Evolutionary conservation across 2,888 invertebrate species (phyloP), one percentile per base, ranked within the genome.

Genomic region (Frankliniella fusca): DNA sequence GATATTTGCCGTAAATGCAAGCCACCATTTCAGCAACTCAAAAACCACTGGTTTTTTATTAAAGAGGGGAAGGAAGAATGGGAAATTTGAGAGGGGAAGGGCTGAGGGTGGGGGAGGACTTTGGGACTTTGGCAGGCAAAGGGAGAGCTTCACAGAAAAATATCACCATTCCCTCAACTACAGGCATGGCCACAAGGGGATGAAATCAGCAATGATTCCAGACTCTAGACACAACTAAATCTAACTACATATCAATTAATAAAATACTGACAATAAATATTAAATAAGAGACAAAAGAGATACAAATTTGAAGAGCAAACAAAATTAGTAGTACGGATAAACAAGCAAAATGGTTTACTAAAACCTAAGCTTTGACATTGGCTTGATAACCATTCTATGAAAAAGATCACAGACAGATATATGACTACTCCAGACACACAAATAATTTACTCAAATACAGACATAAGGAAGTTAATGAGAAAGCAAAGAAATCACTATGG

Each of bases 361-460:
- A 23, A 76, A 76, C 23, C 70, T 27, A 3, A 10, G 70, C 70
- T 76, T 76, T 76, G 70, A 76, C 10, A 27, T n/a, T 11, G 27
- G 11, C 70, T 76, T 27, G 23, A 76, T 12, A 23, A 27, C 11
- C 23, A 23, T 27, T 76, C 70, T 10, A 76, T 76, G 70, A 76
- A 76, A 76, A 76, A 76, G 70, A 76, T 76, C 70, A 76, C 70
- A 76, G 70, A 76, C 70, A 76, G 70, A 23, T 76, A 54, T 54
- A 20, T 76, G 70, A 76, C 70, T 76, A 76, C 9, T 23, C 70
- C 70, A 27, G 70, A 76, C 70, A 76, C 12, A 20, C 54, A 54
- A 54, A 54, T 7, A 20, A 54, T 54, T 54, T 12, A 54, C 20
- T 54, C 10, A 20, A 54, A 15, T 54, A 54, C 54, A 54, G 38